These are phyloP conservation scores for Ceriagrion tenellum DNA, from an alignment of 2,888 invertebrate genomes.

Conservation along the genomic window DNA sequence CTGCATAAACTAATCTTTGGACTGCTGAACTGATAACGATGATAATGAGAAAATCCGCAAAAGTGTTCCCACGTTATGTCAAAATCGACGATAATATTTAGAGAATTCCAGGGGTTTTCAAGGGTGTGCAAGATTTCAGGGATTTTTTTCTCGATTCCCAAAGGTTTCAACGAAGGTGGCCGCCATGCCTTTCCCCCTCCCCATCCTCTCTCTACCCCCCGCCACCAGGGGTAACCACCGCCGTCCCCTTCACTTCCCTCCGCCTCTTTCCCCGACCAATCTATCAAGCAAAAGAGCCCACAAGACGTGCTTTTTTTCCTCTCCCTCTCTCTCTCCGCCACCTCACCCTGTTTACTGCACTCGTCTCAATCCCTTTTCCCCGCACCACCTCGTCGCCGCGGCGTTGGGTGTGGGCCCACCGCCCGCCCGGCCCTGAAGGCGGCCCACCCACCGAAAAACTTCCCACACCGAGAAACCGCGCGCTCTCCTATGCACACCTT, in stretches of 20 bases:
- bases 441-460: neutral
- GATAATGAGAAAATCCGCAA: too few species aligned
- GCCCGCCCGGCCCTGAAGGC: neutral
- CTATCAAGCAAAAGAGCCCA: slow-evolving; percentile 26
- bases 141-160: too few species aligned
- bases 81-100: too few species aligned
- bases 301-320: neutral
- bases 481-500: slow-evolving; percentile 7
- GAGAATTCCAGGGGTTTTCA: too few species aligned
- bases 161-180: too few species aligned
- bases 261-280: neutral
- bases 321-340: neutral
- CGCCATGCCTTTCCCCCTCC: neutral
- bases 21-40: too few species aligned
- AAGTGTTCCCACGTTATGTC: too few species aligned
- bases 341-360: slow-evolving; percentile 2
- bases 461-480: neutral
- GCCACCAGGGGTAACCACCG: neutral
- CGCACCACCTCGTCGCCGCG: neutral
- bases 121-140: too few species aligned
- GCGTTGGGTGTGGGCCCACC: neutral
- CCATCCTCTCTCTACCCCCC: neutral
- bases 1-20: too few species aligned
- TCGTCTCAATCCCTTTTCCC: neutral
- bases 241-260: neutral